These are phyloP conservation scores for Pristionchus japonicus DNA, from an alignment of 2,888 invertebrate species.

Conservation along the genomic window DNA sequence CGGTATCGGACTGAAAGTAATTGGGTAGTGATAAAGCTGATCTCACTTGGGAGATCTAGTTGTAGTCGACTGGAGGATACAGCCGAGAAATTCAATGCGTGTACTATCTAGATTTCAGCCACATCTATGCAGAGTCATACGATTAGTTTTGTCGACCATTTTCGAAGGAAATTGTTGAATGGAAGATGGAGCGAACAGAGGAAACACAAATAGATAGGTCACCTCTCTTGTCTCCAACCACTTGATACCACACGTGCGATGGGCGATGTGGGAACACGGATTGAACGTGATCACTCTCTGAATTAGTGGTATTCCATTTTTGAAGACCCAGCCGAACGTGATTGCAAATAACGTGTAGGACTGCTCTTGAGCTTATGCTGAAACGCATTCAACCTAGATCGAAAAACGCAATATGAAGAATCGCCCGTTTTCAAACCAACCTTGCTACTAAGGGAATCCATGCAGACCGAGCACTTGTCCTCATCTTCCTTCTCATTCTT, in stretches of 20 bases:
- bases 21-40: no score
- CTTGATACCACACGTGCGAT: neutral
- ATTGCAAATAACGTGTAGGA: neutral
- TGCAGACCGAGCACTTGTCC: neutral
- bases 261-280: neutral
- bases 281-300: neutral
- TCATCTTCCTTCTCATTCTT: neutral
- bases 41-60: no score
- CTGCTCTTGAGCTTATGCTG: neutral
- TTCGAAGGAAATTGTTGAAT: no score
- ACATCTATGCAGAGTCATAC: no score
- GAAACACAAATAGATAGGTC: no score
- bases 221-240: slow-evolving; percentile 7
- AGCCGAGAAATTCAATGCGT: no score
- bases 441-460: neutral
- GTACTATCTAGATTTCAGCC: no score
- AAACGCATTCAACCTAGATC: neutral
- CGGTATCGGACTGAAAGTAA: neutral
- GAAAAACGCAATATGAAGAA: neutral
- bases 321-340: no score
- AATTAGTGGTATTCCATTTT: neutral
- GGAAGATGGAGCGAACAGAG: neutral
- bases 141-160: no score
- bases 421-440: neutral
- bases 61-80: no score